Conservation (phyloP, 92 coral and sea anemone species). For the Epizoanthus illoricatus region DNA sequence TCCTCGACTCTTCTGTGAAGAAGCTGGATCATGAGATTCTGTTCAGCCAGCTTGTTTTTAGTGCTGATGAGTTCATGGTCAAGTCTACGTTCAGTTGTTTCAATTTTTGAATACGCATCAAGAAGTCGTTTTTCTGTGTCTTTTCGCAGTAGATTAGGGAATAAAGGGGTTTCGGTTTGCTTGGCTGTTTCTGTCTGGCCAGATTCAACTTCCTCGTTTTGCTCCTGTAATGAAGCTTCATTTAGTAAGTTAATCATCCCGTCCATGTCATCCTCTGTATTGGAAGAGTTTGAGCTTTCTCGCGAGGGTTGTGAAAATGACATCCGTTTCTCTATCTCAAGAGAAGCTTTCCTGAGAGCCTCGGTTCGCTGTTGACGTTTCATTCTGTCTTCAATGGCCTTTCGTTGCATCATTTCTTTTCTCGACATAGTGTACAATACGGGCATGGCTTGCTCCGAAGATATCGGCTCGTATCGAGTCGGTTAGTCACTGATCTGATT, state of each 20-base stretch:
- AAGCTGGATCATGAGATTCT: constrained; percentile 33
- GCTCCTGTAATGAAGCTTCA: background rate
- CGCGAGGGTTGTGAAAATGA: constrained; percentile 5
- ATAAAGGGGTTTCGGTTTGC: background rate
- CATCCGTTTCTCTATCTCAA: constrained; percentile 23
- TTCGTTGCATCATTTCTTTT: constrained; percentile 1
- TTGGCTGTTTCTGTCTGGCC: constrained; percentile 3
- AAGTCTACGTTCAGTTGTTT: constrained; percentile 17
- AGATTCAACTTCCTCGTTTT: background rate
- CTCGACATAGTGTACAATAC: constrained; percentile 28
- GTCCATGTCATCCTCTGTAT: background rate
- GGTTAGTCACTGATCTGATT: background rate
- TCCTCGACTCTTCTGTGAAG: constrained; percentile 17
- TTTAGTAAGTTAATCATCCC: constrained; percentile 27
- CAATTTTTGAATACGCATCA: constrained; percentile 31
- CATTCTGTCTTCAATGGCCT: constrained; percentile 1
- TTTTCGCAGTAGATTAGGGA: constrained; percentile 18
- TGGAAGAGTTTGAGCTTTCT: background rate
- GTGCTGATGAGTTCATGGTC: constrained; percentile 32
- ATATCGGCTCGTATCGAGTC: background rate
- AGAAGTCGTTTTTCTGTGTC: constrained; percentile 35
- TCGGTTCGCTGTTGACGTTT: constrained; percentile 27
- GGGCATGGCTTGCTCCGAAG: constrained; percentile 12
- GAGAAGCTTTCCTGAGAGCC: constrained; percentile 23
- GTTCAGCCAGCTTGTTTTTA: constrained; percentile 34